Percentiles rank a stretch among this genome's conserved stretches.
These are phyloP conservation scores for Agonopterix alstromeriana DNA, from an alignment of 2,888 invertebrate species.

Conservation along the genomic window DNA sequence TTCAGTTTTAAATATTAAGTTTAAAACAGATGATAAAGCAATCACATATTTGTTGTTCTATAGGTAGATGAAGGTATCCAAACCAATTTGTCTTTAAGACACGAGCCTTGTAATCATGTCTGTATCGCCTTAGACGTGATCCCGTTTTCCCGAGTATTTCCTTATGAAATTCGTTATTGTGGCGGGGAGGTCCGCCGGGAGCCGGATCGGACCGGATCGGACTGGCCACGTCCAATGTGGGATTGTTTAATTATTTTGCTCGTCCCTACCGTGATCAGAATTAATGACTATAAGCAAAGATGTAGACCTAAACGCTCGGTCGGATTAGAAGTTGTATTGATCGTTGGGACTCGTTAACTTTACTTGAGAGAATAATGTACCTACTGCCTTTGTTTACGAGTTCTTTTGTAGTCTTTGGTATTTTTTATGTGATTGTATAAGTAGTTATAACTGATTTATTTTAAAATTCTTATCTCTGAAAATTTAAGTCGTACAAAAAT, in stretches of 20 bases:
- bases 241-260: conserved; percentile 71
- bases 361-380: neutral
- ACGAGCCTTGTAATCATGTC: conserved; percentile 16
- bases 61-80: neutral
- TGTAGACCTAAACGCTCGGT: conserved; percentile 13
- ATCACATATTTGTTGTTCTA: too few relatives aligned
- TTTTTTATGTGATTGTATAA: too few relatives aligned
- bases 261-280: conserved; percentile 57
- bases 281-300: conserved; percentile 52
- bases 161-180: conserved; percentile 53
- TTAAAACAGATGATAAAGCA: too few relatives aligned
- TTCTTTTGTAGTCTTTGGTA: neutral
- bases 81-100: conserved; percentile 20
- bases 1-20: too few relatives aligned
- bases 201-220: conserved; percentile 19
- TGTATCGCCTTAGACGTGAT: conserved; percentile 17
- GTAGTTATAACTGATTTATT: too few relatives aligned
- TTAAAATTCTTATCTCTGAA: too few relatives aligned
- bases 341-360: conserved; percentile 3
- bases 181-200: conserved; percentile 41
- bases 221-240: conserved; percentile 32
- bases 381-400: neutral
- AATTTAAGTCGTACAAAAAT: too few relatives aligned
- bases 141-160: conserved; percentile 27
- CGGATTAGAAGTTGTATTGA: conserved; percentile 1